These are phyloP conservation scores for Eretmochelys imbricata DNA, from an alignment of 2,113 vertebrate species.

Conservation along the genomic window DNA sequence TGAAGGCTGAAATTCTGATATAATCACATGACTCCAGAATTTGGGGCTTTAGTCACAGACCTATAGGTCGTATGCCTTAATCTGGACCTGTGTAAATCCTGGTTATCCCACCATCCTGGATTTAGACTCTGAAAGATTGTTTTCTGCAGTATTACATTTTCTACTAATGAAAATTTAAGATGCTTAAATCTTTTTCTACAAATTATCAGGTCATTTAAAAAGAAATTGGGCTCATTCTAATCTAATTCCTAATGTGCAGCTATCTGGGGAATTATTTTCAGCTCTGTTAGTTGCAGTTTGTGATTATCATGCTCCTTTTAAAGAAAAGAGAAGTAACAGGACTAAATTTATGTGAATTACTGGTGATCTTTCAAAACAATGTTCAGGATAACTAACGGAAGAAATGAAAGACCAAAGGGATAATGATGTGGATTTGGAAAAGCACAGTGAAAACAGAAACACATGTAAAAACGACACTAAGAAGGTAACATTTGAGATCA, in stretches of 20 bases:
- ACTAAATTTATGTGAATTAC: slow-evolving; percentile 70
- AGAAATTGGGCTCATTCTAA: slow-evolving; percentile 79
- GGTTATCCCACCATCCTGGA: not conserved
- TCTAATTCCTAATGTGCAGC: slow-evolving; percentile 79
- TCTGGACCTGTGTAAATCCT: accelerated
- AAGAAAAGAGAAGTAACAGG: slow-evolving; percentile 74
- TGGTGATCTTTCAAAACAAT: slow-evolving; percentile 61
- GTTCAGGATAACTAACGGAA: slow-evolving; percentile 60
- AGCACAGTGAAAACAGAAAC: not conserved
- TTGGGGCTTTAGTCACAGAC: accelerated
- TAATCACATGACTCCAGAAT: not conserved
- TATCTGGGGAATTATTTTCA: slow-evolving; percentile 82
- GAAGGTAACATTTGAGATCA: slow-evolving; percentile 17
- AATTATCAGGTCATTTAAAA: slow-evolving; percentile 80
- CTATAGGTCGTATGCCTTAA: accelerated
- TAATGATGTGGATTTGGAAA: not conserved
- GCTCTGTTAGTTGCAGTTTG: slow-evolving; percentile 75
- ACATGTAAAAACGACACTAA: not conserved
- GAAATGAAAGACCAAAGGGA: slow-evolving; percentile 17
- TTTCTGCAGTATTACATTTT: slow-evolving; percentile 44
- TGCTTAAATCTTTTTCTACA: slow-evolving; percentile 57
- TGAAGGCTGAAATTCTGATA: not conserved
- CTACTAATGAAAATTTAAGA: slow-evolving; percentile 70
- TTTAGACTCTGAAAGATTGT: not conserved
- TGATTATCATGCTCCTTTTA: slow-evolving; percentile 76